Evolutionary conservation across 2,797 vertebrate species (phyloP), one percentile per base, ranked within the genome.

Genomic region (Epinephelus awoara): DNA sequence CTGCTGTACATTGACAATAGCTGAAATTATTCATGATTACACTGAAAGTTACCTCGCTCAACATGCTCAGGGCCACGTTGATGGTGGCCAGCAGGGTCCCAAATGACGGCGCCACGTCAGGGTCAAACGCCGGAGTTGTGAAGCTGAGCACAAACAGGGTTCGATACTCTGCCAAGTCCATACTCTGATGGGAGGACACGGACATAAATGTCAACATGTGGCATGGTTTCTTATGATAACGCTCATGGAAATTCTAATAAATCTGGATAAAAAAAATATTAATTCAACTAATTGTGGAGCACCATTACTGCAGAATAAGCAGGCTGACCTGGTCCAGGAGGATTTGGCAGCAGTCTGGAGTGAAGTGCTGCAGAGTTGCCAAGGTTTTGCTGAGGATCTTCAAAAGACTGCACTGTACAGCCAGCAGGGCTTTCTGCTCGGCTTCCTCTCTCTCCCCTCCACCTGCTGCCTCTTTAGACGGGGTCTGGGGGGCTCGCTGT

Each of bases 341-440:
- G 34, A 99, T 98, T 94, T 99, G 98, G 92, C 98, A 99, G 93
- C 98, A 97, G 56, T 99, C 98, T 0, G 98, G 98, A 50, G 97
- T 99, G 93, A 99, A 99, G 80, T 97, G 97, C 79, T 98, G 97
- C 86, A 99, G 92, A 1, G 98, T 96, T 0, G 98, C 98, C 13
- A 99, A 93, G 0, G 96, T 98, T 85, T 98, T 98, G 91, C 98
- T 98, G 82, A 99, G 97, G 93, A 99, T 99, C 93, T 98, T 98
- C 34, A 99, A 91, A 2, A 99, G 97, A 72, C 97, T 97, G 83
- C 97, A 97, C 93, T 99, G 98, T 46, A 99, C 97, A 0, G 94
- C 94, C 6, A 96, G 94, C 89, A 99, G 88, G 0, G 97, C 97
- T 75, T 96, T 97, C 90, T 97, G 97, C 94, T 99, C 97, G 0